A percentile compares a stretch with the other conserved stretches of the same genome.
Evolutionary conservation across 2,888 invertebrate species (phyloP).

Genomic region (Mamestra brassicae): DNA sequence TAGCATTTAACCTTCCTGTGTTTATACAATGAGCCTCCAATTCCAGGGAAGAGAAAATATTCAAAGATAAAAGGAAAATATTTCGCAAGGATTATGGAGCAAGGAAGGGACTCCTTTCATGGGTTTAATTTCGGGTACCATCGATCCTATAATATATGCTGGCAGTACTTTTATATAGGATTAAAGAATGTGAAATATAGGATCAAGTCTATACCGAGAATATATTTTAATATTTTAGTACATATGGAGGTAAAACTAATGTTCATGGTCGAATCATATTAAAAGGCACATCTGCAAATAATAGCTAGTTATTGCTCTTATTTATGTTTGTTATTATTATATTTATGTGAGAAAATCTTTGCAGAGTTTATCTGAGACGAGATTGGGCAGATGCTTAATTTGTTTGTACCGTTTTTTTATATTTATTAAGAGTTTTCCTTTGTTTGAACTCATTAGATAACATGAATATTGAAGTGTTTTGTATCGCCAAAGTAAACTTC

Average conservation of each 20-base stretch:
- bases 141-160: conserved; percentile 17
- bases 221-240: neutral
- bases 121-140: conserved; percentile 13
- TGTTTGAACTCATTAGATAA: too few species aligned
- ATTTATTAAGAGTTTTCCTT: neutral
- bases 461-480: too few species aligned
- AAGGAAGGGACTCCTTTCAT: conserved; percentile 15
- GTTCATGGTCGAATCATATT: neutral
- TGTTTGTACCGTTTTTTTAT: neutral
- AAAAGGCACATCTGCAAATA: conserved; percentile 8
- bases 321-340: neutral
- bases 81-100: conserved; percentile 21
- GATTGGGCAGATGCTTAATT: neutral
- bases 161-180: conserved; percentile 8
- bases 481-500: too few species aligned
- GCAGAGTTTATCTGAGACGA: neutral
- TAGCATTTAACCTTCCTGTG: conserved; percentile 10
- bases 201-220: neutral
- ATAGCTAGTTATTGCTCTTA: neutral
- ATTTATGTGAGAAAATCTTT: neutral
- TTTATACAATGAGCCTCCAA: conserved; percentile 4
- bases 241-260: neutral
- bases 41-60: conserved; percentile 31
- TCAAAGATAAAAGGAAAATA: conserved; percentile 36
- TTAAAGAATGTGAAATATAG: conserved; percentile 11